Evolutionary conservation across 2,113 vertebrate genomes (phyloP), one percentile per base, ranked within the genome.

Genomic region (Rhynchomys soricoides): DNA sequence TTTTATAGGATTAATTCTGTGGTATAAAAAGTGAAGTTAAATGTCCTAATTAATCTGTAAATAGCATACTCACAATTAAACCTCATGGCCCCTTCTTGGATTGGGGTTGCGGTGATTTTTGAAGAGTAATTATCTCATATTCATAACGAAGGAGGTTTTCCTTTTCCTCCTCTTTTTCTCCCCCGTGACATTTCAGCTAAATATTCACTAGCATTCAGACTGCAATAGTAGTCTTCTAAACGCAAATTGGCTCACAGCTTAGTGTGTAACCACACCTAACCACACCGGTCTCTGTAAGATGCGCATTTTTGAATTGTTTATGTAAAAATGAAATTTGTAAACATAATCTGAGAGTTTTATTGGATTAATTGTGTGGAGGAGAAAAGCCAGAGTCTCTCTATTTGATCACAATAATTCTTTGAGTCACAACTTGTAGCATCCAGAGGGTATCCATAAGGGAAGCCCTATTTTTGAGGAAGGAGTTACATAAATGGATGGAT

Each of bases 21-120:
- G 98, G 98, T 98, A 99, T 99, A 99, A 99, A 99, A 99, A 99
- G 99, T 99, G 98, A 99, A 99, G 99, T 99, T 99, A 99, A 99
- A 99, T 98, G 98, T 99, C 98, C 99, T 99, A 99, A 99, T 99
- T 99, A 99, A 99, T 99, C 99, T 99, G 99, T 99, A 99, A 98
- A 98, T 98, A 99, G 98, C 98, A 98, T 98, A 98, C 96, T 95
- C 98, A 98, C 98, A 98, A 98, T 98, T 97, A 99, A 98, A 98
- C 98, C 98, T 98, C 98, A 98, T 98, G 98, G 98, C 96, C 98
- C 97, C 91, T 98, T 98, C 95, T 97, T 98, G 97, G 96, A 95
- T 97, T 98, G 98, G 97, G 94, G 97, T 97, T 97, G 96, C 96
- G 89, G 94, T 96, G 97, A 83, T 99, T 99, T 99, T 98, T 98